Base-by-base conservation (phyloP, 1,140 invertebrate genomes). In the Drosophila nebulosa region DNA sequence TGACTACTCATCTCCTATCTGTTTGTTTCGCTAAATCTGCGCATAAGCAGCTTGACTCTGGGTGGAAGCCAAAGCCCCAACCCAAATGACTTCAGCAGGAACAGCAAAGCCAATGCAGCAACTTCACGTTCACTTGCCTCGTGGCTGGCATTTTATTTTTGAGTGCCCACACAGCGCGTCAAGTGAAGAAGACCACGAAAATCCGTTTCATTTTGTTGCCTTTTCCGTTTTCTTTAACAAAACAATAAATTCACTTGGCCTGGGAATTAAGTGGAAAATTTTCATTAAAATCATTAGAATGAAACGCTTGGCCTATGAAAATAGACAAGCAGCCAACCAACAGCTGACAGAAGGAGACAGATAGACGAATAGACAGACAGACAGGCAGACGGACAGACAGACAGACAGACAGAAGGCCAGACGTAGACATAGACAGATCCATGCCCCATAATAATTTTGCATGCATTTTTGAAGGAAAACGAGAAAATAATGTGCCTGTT, bases 241-340 rank as follows among this genome's bases (percentile, higher is more conserved):
- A 78, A 86, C 83, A 86, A 86, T 86, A 86, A 86, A 88, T 86
- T 86, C 68, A 73, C 70, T 59, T 62, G 64, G 66, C 58, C 69
- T 64, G 66, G 74, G 74, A 78, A 69, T 74, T 74, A 74, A 74
- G 56, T 64, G 36, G 74, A 50, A 74, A 32, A 51, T 50, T 88
- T 88, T 86, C 71, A 86, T 88, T 86, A 88, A 86, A 86, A 86
- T 72, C 81, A 86, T 86, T 88, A 88, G 81, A 80, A 78, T 86
- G 52, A 65, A 84, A 55, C 71, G 64, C 32, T 7, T 32, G 35
- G 22, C 62, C 51, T 53, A 70, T 63, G 58, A 61, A 52, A 78
- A 61, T 64, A 73, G 80, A 86, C 81, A 74, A 68, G n/a, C 64
- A 51, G 36, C 46, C 70, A 73, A 35, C 39, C 39, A 42, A 16